Base-by-base conservation (phyloP, 2,797 vertebrate genomes). In the Orientallactaga sibirica region DNA sequence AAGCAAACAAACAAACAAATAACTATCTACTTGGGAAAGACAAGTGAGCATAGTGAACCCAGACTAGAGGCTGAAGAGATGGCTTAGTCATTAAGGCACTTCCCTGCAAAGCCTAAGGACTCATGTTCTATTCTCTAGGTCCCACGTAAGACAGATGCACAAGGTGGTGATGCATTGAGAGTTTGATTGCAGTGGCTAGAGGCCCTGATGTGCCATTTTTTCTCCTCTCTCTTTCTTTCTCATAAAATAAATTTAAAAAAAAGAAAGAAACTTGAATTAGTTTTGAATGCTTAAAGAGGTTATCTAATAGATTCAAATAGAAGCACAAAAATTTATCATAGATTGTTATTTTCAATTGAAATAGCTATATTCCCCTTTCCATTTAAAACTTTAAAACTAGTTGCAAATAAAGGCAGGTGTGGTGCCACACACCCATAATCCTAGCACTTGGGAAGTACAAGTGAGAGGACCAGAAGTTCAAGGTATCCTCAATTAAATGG, bases 251-350 rank as follows among this genome's bases (percentile, higher is more conserved):
- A 9, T 48, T 48, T 7, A 48, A 48, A 48, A 48, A 48, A 48
- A 48, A 48, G 10, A 48, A 48, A 48, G 48, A 48, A 48, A 48
- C 48, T 7, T 7, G 48, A 7, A 10, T 10, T 48, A 48, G 48
- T 48, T 48, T 52, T 86, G n/a, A 93, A 92, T 29, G 70, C 14
- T 91, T 62, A 67, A 29, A 16, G 61, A 64, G 19, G 11, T 68
- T 24, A 86, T 37, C 11, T 66, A 16, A 83, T 25, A 75, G 27
- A 68, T 61, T 86, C n/a, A 73, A 74, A 73, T 48, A 88, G 22
- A 90, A 48, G 33, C 37, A 90, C 67, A 58, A 90, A 87, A 91
- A 77, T 81, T 62, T 82, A 96, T 88, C 43, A 89, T 0, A 77
- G 24, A 73, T 86, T 90, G 16, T 89, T 75, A 76, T 82, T 86